Evolutionary conservation across 2,888 invertebrate species (phyloP).

Genomic region (Congeria kusceri): DNA sequence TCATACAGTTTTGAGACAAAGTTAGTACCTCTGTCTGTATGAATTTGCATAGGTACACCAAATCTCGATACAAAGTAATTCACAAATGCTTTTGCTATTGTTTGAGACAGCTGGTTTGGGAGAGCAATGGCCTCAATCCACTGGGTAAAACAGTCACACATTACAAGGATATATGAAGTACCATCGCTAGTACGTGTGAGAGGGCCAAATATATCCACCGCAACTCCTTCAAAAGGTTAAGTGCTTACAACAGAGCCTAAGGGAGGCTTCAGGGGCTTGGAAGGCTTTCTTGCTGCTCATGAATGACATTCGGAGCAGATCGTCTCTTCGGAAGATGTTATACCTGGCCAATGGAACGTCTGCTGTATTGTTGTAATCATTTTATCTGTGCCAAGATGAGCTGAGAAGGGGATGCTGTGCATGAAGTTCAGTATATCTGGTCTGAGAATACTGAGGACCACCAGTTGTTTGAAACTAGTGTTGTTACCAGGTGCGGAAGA

Average conservation of each 20-base stretch:
- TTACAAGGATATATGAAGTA: constrained; percentile 60
- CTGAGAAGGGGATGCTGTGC: too few relatives aligned
- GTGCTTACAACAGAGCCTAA: constrained; percentile 49
- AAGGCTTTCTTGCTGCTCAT: constrained; percentile 39
- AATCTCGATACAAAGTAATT: constrained; percentile 16
- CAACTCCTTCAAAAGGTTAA: constrained; percentile 18
- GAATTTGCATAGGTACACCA: constrained; percentile 58
- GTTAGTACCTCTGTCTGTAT: constrained; percentile 49
- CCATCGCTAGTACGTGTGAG: constrained; percentile 38
- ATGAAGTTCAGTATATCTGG: too few relatives aligned
- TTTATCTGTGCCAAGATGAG: too few relatives aligned
- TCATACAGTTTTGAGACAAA: constrained; percentile 38
- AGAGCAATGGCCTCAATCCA: constrained; percentile 57
- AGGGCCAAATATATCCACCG: constrained; percentile 59
- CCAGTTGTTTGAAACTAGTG: constrained; percentile 4
- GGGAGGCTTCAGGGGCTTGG: constrained; percentile 27
- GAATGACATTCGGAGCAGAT: constrained; percentile 32
- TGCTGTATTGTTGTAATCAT: too few relatives aligned
- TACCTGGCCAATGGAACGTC: too few relatives aligned
- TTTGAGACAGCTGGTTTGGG: constrained; percentile 48
- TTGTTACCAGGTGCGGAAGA: too few relatives aligned
- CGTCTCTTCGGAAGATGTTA: constrained; percentile 1
- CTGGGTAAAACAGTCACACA: constrained; percentile 44
- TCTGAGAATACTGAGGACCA: too few relatives aligned
- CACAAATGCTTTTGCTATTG: constrained; percentile 50